phyloP scores from a whole-genome alignment of 2,113 vertebrate genomes.

The Acanthisitta chloris region DNA sequence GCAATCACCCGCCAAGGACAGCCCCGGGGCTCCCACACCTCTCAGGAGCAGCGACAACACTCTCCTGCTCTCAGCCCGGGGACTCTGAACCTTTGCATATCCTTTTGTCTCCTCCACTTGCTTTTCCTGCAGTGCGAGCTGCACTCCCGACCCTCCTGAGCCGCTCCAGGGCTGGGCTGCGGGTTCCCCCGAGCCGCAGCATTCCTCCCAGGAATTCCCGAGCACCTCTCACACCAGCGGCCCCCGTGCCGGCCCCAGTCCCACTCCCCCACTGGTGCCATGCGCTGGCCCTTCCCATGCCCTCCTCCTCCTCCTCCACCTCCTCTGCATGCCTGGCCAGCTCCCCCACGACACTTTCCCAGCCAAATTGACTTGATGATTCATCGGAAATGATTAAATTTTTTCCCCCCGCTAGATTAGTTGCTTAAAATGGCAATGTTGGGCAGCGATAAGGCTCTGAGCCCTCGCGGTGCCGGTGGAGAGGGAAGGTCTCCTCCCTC shows the following conservation, averaged over 20 bases:
- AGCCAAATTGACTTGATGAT: conserved; percentile 22
- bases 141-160: fast-evolving
- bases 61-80: background rate
- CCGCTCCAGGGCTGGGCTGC: background rate
- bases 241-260: background rate
- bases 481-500: background rate
- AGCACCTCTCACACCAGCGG: background rate
- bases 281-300: background rate
- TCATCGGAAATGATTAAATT: conserved; percentile 63
- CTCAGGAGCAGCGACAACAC: fast-evolving
- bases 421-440: conserved; percentile 52
- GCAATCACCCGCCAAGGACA: no score
- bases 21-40: background rate
- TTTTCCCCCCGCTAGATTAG: conserved; percentile 24
- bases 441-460: conserved; percentile 1
- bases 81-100: background rate
- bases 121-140: background rate
- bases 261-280: background rate
- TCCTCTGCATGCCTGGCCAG: background rate
- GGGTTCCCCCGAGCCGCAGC: background rate
- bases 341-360: background rate
- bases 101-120: background rate
- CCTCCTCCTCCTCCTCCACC: background rate
- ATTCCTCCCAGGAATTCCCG: background rate
- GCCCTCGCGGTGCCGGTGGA: fast-evolving